Percentiles rank a stretch among this genome's conserved stretches.
These are phyloP conservation scores for Falco berigora DNA, from an alignment of 2,797 vertebrate species.

Conservation along the genomic window DNA sequence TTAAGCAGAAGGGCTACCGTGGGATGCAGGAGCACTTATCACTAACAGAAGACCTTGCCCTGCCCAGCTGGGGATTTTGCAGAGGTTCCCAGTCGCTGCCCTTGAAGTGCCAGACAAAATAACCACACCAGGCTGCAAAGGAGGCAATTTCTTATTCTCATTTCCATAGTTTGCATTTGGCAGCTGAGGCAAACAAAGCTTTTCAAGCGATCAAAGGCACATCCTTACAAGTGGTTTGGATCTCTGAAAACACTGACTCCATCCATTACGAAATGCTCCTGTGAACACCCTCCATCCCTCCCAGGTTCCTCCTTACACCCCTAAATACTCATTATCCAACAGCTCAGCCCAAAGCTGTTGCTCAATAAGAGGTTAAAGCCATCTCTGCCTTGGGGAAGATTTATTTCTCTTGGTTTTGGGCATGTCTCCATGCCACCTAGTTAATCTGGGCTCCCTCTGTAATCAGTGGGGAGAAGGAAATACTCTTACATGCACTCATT, in stretches of 20 bases:
- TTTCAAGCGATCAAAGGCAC: not conserved
- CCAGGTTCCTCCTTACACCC: too few species aligned
- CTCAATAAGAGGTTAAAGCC: not conserved
- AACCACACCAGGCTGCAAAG: not conserved
- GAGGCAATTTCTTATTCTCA: not conserved
- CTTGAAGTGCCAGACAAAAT: not conserved
- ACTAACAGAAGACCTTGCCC: not conserved
- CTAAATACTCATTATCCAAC: not conserved
- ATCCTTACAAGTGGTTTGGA: too few species aligned
- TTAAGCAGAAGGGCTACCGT: not conserved
- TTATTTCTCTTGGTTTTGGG: not conserved
- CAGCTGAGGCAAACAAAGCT: not conserved
- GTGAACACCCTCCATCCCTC: not conserved
- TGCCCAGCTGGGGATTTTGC: not conserved
- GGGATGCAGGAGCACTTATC: not conserved
- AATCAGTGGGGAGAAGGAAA: not conserved
- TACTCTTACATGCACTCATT: accelerated
- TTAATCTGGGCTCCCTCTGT: not conserved
- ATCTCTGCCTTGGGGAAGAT: not conserved
- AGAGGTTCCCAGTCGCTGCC: too few species aligned
- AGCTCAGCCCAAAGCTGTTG: not conserved
- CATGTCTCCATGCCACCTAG: not conserved
- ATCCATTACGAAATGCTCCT: not conserved
- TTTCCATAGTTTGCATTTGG: not conserved
- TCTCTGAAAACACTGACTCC: not conserved